Base-by-base conservation (phyloP, 2,113 vertebrate species). In the Pomatorhinus ruficollis region DNA sequence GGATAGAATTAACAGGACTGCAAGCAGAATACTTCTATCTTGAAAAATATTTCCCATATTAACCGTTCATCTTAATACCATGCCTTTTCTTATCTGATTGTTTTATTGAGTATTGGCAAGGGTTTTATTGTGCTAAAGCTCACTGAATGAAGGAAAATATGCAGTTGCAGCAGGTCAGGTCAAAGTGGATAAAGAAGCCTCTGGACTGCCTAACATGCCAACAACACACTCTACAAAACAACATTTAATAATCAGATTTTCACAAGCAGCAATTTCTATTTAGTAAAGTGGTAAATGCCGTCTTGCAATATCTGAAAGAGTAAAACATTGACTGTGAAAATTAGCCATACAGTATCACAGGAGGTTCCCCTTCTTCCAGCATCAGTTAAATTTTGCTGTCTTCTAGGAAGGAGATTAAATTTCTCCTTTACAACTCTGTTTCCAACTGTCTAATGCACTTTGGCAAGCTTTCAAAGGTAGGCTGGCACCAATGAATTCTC, bases 21-120 rank as follows among this genome's bases (percentile, higher is more conserved):
- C 78, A 95, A 84, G 88, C 27, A 97, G 75, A 92, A 69, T 50
- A 93, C 53, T 94, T 96, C 87, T 90, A 79, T 92, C 93, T 95
- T 93, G 71, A 95, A 93, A 95, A 97, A 71, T 95, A 97, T 97
- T 93, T 79, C 89, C 95, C 84, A 15, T 76, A 95, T 94, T 97
- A 96, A 93, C 77, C 39, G 71, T 57, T 89, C 85, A 95, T 95
- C 88, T 93, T 79, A 96, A 94, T 49, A 70, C 45, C 70, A 77
- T 69, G 83, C 52, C 78, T 92, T 76, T 85, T 93, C 76, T 94
- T 95, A 82, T 65, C 72, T 68, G 57, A 87, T 64, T 56, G 59
- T 59, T 93, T 95, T 89, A 76, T 54, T 89, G 87, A 78, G 30
- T 56, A 94, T 22, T 81, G 39, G 30, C 52, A 79, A 28, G 37